Evolutionary conservation across 1,140 invertebrate species (phyloP).

Genomic region (Delia radicum): DNA sequence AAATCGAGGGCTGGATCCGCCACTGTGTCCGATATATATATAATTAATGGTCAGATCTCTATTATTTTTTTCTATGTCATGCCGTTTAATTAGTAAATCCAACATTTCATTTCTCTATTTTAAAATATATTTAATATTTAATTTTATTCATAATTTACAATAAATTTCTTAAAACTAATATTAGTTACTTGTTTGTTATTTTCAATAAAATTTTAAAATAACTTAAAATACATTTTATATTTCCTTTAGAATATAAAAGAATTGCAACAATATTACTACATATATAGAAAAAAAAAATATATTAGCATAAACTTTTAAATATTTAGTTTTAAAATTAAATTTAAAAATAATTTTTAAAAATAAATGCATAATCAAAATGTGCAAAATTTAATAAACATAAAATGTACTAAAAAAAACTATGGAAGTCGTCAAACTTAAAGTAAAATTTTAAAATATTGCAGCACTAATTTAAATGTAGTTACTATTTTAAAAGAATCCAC

Average conservation of each 20-base stretch:
- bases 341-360: background rate
- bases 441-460: conserved; percentile 8
- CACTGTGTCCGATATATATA: no score
- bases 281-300: conserved; percentile 6
- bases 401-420: conserved; percentile 23
- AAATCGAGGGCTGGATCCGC: no score
- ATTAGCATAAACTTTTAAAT: background rate
- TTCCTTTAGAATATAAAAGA: background rate
- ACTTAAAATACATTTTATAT: background rate
- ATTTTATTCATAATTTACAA: background rate
- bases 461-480: conserved; percentile 4
- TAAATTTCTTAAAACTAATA: background rate
- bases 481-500: background rate
- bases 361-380: conserved; percentile 32
- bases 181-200: background rate
- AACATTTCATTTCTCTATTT: background rate
- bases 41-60: no score
- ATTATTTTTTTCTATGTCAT: no score
- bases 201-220: background rate
- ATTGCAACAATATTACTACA: conserved; percentile 1
- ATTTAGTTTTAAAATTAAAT: background rate
- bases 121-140: background rate
- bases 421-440: conserved; percentile 28
- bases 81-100: no score
- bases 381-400: conserved; percentile 1